A percentile compares a stretch with the other conserved stretches of the same genome.
These are phyloP conservation scores for Polia nebulosa DNA, from an alignment of 2,888 invertebrate species.

Conservation along the genomic window DNA sequence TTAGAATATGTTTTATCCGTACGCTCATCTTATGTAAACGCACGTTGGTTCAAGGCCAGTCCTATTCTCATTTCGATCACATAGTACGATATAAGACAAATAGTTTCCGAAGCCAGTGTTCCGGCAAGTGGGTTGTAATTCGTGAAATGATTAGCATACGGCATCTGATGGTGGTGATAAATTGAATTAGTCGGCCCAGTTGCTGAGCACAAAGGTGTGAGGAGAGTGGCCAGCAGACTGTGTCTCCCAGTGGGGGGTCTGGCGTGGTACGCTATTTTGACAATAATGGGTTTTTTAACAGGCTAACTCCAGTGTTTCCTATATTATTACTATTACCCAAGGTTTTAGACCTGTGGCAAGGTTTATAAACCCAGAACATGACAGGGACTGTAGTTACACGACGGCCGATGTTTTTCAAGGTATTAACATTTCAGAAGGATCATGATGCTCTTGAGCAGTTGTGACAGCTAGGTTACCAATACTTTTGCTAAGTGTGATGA, in stretches of 20 bases:
- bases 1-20: not conserved
- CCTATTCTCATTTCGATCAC: conserved; percentile 19
- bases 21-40: not conserved
- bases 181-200: conserved; percentile 77
- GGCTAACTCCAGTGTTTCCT: too few species aligned
- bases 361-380: too few species aligned
- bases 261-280: not conserved
- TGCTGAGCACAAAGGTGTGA: conserved; percentile 71
- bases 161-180: conserved; percentile 70
- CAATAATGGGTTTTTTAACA: not conserved
- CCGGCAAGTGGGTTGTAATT: conserved; percentile 53
- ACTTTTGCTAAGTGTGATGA: too few species aligned
- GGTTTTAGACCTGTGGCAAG: too few species aligned
- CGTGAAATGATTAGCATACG: conserved; percentile 65
- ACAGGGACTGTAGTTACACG: too few species aligned
- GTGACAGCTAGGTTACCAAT: not conserved
- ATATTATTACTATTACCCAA: too few species aligned
- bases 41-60: not conserved
- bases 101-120: conserved; percentile 33
- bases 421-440: not conserved
- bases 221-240: conserved; percentile 79
- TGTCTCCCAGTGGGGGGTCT: conserved; percentile 70
- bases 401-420: not conserved
- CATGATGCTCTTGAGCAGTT: not conserved
- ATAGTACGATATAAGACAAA: conserved; percentile 20